Conservation (phyloP, 2,888 invertebrate species). For the Anarsia innoxiella region DNA sequence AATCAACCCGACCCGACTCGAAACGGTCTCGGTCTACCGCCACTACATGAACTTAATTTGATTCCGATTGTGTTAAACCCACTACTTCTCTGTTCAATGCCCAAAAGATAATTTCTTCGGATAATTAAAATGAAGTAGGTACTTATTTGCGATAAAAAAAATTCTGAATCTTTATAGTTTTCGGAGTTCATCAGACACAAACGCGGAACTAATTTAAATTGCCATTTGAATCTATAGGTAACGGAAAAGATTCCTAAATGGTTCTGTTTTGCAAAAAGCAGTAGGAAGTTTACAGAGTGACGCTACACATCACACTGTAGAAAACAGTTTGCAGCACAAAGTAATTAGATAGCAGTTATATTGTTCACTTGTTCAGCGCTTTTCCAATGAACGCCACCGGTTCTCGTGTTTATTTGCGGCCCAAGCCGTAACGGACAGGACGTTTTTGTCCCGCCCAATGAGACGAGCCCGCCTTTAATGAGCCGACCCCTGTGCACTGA, state of each 20-base stretch:
- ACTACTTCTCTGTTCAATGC: slow-evolving; percentile 60
- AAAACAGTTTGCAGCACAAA: slow-evolving; percentile 46
- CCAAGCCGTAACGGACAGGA: slow-evolving; percentile 59
- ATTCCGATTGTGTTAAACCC: slow-evolving; percentile 69
- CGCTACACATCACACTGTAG: slow-evolving; percentile 52
- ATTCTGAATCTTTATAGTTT: no score
- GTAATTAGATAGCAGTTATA: slow-evolving; percentile 65
- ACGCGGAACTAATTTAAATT: no score
- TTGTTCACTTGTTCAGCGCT: slow-evolving; percentile 64
- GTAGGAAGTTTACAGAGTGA: slow-evolving; percentile 51
- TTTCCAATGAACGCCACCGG: slow-evolving; percentile 55
- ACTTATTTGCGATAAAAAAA: neutral
- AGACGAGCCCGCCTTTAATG: slow-evolving; percentile 15
- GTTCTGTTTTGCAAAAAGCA: slow-evolving; percentile 51
- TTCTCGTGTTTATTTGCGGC: slow-evolving; percentile 62
- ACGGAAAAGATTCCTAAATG: slow-evolving; percentile 4
- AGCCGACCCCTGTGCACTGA: slow-evolving; percentile 12
- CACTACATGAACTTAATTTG: slow-evolving; percentile 58
- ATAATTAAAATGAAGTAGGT: slow-evolving; percentile 9
- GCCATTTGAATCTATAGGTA: no score
- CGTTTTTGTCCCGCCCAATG: slow-evolving; percentile 51
- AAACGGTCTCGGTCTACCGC: slow-evolving; percentile 31
- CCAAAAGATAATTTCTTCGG: slow-evolving; percentile 33
- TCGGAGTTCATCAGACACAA: no score
- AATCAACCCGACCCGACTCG: slow-evolving; percentile 58